Conservation (phyloP, 2,888 invertebrate species). For the Hemaris fuciformis region DNA sequence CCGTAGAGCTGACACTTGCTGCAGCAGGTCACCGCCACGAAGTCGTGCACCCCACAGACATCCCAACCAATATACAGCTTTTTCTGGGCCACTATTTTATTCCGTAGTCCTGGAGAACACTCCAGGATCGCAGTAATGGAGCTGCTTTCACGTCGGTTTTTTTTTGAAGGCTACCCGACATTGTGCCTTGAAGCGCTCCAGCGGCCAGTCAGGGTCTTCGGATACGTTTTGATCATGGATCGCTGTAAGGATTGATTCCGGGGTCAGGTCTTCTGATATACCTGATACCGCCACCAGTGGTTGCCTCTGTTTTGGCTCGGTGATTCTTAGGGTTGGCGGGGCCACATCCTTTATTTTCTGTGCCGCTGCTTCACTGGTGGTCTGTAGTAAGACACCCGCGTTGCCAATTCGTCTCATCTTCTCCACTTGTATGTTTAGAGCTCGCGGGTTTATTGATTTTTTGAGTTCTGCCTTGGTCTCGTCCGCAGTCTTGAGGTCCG, state of each 20-base stretch:
- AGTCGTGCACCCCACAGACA: too few relatives aligned
- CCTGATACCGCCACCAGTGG: conserved; percentile 7
- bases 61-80: conserved; percentile 8
- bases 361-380: background rate
- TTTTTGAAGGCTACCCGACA: background rate
- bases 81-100: background rate
- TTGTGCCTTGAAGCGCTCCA: background rate
- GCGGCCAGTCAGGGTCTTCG: background rate
- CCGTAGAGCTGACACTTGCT: conserved; percentile 43
- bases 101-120: background rate
- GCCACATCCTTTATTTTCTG: conserved; percentile 11
- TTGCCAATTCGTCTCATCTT: conserved; percentile 7
- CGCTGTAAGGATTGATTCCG: background rate
- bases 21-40: too few relatives aligned
- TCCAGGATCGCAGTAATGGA: conserved; percentile 4
- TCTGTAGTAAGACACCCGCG: background rate
- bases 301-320: background rate
- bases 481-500: background rate
- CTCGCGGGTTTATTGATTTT: background rate
- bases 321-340: conserved; percentile 11
- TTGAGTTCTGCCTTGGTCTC: conserved; percentile 7
- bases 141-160: background rate
- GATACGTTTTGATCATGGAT: background rate
- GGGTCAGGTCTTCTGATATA: background rate
- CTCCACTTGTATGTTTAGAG: conserved; percentile 18